Conservation (phyloP, 2,888 invertebrate species). For the Diloba caeruleocephala region DNA sequence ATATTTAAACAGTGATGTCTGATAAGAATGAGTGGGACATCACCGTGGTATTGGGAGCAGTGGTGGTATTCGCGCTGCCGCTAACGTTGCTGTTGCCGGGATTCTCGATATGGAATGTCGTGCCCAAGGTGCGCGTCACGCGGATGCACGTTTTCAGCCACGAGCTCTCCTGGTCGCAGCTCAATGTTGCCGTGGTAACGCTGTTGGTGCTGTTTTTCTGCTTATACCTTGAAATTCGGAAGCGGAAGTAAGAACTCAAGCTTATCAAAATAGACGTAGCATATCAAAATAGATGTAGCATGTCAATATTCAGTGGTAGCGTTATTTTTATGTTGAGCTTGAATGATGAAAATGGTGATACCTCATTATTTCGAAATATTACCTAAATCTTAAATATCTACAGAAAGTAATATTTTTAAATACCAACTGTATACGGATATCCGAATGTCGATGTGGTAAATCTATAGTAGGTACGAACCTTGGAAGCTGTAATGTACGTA, state of each 20-base stretch:
- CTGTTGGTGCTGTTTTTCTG: slow-evolving; percentile 72
- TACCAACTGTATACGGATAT: too few species aligned
- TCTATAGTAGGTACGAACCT: too few species aligned
- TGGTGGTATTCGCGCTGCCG: slow-evolving; percentile 76
- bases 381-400: too few species aligned
- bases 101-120: slow-evolving; percentile 76
- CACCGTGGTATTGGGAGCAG: slow-evolving; percentile 53
- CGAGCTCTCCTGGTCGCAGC: slow-evolving; percentile 72
- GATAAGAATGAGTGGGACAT: slow-evolving; percentile 58
- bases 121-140: slow-evolving; percentile 75
- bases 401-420: too few species aligned
- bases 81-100: slow-evolving; percentile 75
- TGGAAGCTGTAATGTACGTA: too few species aligned
- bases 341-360: too few species aligned
- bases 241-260: slow-evolving; percentile 71
- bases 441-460: too few species aligned
- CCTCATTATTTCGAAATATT: too few species aligned
- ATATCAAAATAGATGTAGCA: background rate
- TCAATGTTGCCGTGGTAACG: slow-evolving; percentile 67
- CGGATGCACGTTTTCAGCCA: slow-evolving; percentile 71
- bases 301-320: too few species aligned
- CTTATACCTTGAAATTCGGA: slow-evolving; percentile 78
- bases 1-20: slow-evolving; percentile 60
- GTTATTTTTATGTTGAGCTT: slow-evolving; percentile 2
- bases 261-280: background rate